These are phyloP conservation scores for Myotis findleyi DNA, from an alignment of 2,797 vertebrate genomes.

Conservation along the genomic window DNA sequence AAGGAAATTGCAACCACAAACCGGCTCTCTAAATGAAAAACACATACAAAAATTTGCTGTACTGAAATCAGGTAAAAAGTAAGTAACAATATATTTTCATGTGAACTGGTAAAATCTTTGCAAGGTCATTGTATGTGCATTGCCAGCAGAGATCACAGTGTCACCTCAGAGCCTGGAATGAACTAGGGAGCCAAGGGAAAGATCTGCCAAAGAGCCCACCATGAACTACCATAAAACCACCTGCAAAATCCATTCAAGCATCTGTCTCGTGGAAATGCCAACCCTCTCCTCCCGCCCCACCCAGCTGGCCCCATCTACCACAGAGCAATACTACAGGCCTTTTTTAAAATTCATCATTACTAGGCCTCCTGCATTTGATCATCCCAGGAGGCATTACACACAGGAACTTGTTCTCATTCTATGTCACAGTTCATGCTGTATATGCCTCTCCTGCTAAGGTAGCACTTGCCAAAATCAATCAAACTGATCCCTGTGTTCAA, in stretches of 20 bases:
- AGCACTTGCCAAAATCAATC: neutral
- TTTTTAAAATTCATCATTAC: constrained; percentile 11
- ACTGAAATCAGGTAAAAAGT: constrained; percentile 47
- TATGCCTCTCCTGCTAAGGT: neutral
- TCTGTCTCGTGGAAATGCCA: constrained; percentile 75
- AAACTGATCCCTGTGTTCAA: neutral
- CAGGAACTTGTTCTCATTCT: constrained; percentile 40
- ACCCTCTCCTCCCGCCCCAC: constrained; percentile 38
- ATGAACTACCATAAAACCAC: constrained; percentile 73
- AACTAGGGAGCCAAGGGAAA: constrained; percentile 62
- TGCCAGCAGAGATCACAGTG: constrained; percentile 60
- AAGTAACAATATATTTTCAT: constrained; percentile 20
- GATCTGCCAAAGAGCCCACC: constrained; percentile 73
- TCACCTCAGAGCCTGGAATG: constrained; percentile 39
- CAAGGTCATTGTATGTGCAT: constrained; percentile 40
- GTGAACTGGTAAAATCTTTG: neutral
- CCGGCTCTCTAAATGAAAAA: neutral
- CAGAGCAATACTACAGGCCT: neutral
- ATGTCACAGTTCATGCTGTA: neutral
- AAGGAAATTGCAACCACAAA: constrained; percentile 17
- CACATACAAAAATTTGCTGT: neutral
- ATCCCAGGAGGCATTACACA: neutral
- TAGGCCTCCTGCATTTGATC: neutral
- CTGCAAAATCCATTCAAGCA: constrained; percentile 74
- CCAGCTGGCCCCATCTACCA: neutral